phyloP scores from a whole-genome alignment of 1,140 invertebrate genomes.

The Drosophila kepulauana region DNA sequence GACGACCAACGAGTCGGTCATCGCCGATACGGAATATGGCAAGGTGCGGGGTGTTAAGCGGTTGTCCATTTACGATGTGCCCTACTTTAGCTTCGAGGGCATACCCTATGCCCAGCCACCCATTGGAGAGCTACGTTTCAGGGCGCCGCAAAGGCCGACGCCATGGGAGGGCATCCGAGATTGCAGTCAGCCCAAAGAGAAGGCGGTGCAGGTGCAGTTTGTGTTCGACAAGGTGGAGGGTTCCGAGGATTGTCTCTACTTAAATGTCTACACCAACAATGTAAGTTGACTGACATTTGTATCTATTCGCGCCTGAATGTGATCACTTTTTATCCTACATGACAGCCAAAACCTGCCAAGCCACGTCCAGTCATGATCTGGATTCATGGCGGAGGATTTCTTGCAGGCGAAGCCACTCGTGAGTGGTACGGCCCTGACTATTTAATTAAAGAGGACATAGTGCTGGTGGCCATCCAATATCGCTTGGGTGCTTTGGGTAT shows the following conservation, averaged over 20 bases:
- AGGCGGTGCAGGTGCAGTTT: conserved; percentile 79
- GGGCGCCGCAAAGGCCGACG: conserved; percentile 85
- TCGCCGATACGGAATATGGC: conserved; percentile 76
- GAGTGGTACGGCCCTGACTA: conserved; percentile 86
- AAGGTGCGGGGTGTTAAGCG: conserved; percentile 75
- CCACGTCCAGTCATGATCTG: conserved; percentile 77
- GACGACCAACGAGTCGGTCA: conserved; percentile 71
- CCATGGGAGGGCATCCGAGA: conserved; percentile 74
- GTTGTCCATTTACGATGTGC: conserved; percentile 65
- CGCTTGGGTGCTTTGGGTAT: conserved; percentile 85
- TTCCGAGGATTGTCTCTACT: conserved; percentile 90
- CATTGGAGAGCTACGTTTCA: conserved; percentile 86
- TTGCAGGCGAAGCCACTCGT: conserved; percentile 84
- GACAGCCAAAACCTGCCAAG: conserved; percentile 67
- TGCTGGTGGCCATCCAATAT: conserved; percentile 85
- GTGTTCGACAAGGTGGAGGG: conserved; percentile 78
- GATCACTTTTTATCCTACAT: conserved; percentile 5
- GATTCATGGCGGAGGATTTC: conserved; percentile 90
- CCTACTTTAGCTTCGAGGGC: conserved; percentile 85
- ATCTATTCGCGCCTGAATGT: neutral
- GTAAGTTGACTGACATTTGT: conserved; percentile 82
- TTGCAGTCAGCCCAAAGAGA: conserved; percentile 82
- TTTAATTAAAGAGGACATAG: conserved; percentile 86
- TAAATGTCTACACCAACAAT: conserved; percentile 90
- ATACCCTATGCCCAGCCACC: conserved; percentile 87